A percentile compares a stretch with the other conserved stretches of the same genome.
Evolutionary conservation across 2,113 vertebrate species (phyloP).

Genomic region (Hydrolagus affinis): DNA sequence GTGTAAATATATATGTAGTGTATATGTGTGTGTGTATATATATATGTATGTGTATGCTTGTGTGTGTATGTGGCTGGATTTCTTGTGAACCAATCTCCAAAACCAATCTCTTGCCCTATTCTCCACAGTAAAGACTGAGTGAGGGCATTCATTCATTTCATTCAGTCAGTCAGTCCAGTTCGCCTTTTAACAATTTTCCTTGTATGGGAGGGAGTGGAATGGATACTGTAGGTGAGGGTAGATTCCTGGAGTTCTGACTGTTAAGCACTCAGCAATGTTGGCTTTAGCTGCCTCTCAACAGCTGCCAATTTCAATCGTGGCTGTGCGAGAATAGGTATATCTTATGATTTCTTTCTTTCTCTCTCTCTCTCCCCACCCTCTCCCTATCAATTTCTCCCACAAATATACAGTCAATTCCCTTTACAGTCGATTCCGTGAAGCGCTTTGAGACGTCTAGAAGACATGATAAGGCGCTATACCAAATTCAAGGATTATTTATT

Average conservation of each 20-base stretch:
- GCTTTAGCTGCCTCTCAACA: background rate
- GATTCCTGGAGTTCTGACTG: constrained; percentile 28
- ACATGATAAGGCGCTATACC: too few relatives aligned
- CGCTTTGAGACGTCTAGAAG: too few relatives aligned
- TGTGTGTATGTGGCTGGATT: background rate
- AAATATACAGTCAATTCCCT: too few relatives aligned
- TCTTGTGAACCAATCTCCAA: background rate
- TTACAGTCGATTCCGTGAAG: too few relatives aligned
- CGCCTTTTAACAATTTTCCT: background rate
- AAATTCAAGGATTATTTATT: too few relatives aligned
- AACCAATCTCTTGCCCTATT: constrained; percentile 2
- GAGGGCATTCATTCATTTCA: constrained; percentile 29
- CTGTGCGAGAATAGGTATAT: constrained; percentile 5
- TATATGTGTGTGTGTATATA: too few relatives aligned
- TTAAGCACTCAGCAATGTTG: constrained; percentile 22
- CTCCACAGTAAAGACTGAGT: constrained; percentile 17
- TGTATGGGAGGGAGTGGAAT: constrained; percentile 31
- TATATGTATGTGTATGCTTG: too few relatives aligned
- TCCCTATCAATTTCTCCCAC: too few relatives aligned
- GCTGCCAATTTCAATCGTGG: background rate
- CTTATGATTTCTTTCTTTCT: background rate
- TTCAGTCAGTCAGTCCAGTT: too few relatives aligned
- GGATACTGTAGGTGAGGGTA: constrained; percentile 1
- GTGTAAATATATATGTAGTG: too few relatives aligned
- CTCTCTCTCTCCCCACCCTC: too few relatives aligned